These are phyloP conservation scores for Rhea americana DNA, from an alignment of 2,113 vertebrate species.

Conservation along the genomic window DNA sequence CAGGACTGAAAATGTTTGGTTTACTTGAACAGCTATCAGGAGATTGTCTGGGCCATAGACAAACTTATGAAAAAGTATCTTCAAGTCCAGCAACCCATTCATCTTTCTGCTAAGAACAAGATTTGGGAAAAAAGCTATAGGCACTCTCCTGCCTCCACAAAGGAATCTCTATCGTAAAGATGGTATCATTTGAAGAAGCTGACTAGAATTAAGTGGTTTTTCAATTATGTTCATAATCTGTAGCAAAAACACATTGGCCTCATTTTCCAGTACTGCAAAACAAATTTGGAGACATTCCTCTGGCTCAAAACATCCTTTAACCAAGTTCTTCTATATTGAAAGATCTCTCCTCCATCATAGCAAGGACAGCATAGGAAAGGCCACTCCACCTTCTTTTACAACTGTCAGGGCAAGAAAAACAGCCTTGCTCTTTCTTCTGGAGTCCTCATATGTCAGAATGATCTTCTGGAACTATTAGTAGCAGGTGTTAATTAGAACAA, in stretches of 20 bases:
- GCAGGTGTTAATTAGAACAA: slow-evolving; percentile 39
- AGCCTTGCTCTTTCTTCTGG: background rate
- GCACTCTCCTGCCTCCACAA: background rate
- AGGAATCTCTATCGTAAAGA: background rate
- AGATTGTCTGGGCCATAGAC: too few species aligned
- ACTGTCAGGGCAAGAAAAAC: background rate
- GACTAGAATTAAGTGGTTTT: background rate
- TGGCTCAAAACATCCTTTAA: background rate
- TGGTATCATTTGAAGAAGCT: background rate
- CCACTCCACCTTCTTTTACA: background rate
- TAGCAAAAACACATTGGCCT: background rate
- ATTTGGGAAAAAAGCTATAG: background rate
- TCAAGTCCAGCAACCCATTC: background rate
- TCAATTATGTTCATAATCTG: background rate
- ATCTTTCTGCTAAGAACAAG: background rate
- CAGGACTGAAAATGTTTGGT: background rate
- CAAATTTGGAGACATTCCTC: background rate
- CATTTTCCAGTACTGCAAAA: background rate
- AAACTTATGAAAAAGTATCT: background rate
- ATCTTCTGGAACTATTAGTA: background rate
- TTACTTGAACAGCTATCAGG: too few species aligned
- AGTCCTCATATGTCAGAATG: background rate
- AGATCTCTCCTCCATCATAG: background rate
- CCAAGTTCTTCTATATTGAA: background rate
- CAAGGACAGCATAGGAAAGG: background rate